Conservation (phyloP, 2,113 vertebrate species). For the Fregetta grallaria region DNA sequence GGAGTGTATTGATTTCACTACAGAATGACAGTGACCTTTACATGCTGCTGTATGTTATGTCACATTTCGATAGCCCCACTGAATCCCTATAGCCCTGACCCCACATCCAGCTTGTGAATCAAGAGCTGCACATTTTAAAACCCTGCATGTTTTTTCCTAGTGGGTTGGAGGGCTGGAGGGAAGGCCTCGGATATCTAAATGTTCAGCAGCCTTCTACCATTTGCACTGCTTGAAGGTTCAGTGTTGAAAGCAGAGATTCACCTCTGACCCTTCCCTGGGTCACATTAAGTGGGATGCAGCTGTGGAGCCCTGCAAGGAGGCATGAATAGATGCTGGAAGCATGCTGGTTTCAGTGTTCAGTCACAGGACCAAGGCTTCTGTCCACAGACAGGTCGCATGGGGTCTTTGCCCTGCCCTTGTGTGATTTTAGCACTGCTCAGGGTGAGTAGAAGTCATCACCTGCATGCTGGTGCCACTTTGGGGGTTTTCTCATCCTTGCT, state of each 20-base stretch:
- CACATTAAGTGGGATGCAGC: not conserved
- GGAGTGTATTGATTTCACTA: not conserved
- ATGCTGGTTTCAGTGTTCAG: not conserved
- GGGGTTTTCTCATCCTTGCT: not conserved
- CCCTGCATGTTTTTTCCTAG: not conserved
- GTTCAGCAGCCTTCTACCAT: not conserved
- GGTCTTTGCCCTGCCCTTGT: not conserved
- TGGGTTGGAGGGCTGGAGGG: not conserved
- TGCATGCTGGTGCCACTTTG: not conserved
- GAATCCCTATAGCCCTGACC: not conserved
- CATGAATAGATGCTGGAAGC: not conserved
- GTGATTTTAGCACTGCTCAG: not conserved
- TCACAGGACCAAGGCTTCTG: not conserved
- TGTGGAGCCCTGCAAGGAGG: not conserved
- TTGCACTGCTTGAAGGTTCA: not conserved
- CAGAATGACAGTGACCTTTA: not conserved
- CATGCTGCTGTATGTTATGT: not conserved
- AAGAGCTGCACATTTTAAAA: not conserved
- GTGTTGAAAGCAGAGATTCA: not conserved
- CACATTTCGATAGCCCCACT: not conserved
- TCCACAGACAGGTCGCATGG: fast-evolving
- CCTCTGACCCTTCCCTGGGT: not conserved
- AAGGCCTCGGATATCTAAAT: not conserved
- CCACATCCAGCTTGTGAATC: not conserved
- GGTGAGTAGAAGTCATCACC: not conserved